phyloP scores from a whole-genome alignment of 2,113 vertebrate genomes.

The Pygoscelis antarcticus region DNA sequence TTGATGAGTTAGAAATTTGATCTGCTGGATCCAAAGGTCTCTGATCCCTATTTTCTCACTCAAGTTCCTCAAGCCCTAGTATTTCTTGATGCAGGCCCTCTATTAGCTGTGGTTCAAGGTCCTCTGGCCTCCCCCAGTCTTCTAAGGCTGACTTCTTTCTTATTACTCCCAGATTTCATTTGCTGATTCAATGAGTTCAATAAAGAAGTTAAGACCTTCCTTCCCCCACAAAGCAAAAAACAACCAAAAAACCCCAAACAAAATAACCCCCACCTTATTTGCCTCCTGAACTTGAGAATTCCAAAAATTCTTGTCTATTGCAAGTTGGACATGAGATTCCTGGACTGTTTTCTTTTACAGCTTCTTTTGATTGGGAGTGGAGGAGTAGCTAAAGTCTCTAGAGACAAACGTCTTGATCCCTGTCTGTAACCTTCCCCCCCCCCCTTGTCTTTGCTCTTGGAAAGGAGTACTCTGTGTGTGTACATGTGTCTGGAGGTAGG shows the following conservation, averaged over 20 bases:
- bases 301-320: not conserved
- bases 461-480: not conserved
- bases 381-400: not conserved
- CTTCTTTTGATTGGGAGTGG: not conserved
- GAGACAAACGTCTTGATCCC: not conserved
- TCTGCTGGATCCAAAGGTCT: not conserved
- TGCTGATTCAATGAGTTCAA: not conserved
- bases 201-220: not conserved
- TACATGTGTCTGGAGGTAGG: not conserved
- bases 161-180: not conserved
- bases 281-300: not conserved
- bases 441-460: not conserved
- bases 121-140: not conserved
- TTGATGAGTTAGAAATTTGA: not conserved
- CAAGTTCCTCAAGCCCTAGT: not conserved
- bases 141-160: not conserved
- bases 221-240: accelerated
- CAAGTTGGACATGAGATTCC: not conserved
- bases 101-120: not conserved
- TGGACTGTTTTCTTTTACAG: not conserved
- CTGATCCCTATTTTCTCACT: not conserved
- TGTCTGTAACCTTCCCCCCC: not conserved
- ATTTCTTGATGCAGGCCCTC: not conserved
- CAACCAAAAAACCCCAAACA: not conserved
- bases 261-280: not conserved